A percentile compares a stretch with the other conserved stretches of the same genome.
Evolutionary conservation across 2,797 vertebrate species (phyloP).

Genomic region (Lutjanus argentimaculatus): DNA sequence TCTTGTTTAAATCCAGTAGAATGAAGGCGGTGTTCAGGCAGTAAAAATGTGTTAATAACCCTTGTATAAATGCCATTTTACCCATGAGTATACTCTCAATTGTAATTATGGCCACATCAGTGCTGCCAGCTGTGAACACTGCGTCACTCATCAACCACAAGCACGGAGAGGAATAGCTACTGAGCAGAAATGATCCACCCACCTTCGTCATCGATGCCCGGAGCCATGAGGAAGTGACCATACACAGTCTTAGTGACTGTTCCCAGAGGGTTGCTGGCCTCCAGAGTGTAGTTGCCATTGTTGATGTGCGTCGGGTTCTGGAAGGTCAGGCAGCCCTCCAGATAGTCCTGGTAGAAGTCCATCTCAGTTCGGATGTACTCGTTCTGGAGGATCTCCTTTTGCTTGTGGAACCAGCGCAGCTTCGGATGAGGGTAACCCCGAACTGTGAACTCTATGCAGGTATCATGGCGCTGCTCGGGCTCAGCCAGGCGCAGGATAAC

Average conservation of each 20-base stretch:
- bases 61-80: constrained; percentile 13
- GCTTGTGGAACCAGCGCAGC: constrained; percentile 93
- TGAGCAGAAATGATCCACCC: constrained; percentile 23
- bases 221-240: constrained; percentile 93
- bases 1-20: constrained; percentile 25
- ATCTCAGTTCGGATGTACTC: constrained; percentile 92
- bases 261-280: constrained; percentile 93
- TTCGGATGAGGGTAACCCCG: constrained; percentile 94
- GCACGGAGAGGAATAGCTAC: neutral
- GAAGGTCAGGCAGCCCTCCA: constrained; percentile 96
- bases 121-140: constrained; percentile 6
- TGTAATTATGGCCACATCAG: constrained; percentile 32
- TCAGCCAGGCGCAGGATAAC: constrained; percentile 93
- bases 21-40: constrained; percentile 7
- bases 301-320: constrained; percentile 97
- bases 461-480: constrained; percentile 92
- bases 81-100: constrained; percentile 6
- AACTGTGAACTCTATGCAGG: constrained; percentile 96
- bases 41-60: constrained; percentile 29
- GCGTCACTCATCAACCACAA: constrained; percentile 24
- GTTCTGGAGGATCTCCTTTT: constrained; percentile 88
- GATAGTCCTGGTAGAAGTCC: constrained; percentile 92
- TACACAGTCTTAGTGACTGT: constrained; percentile 93
- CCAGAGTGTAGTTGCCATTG: constrained; percentile 98
- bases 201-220: constrained; percentile 83